These are phyloP conservation scores for Metallyticus violacea DNA, from an alignment of 2,888 invertebrate species.

Conservation along the genomic window DNA sequence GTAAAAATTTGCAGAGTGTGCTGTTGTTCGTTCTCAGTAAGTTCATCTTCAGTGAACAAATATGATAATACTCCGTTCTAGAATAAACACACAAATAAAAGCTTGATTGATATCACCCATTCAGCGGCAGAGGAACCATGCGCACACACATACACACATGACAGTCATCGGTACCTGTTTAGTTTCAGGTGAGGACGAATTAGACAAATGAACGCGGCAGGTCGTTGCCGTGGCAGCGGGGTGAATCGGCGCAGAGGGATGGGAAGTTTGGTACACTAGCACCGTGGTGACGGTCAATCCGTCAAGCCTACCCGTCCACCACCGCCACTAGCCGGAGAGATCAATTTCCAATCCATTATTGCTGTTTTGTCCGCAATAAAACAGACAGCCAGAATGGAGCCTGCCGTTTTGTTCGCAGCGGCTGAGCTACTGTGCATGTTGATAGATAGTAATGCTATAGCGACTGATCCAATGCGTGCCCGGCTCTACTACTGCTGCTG, in stretches of 20 bases:
- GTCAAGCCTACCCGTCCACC: background rate
- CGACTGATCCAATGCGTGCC: background rate
- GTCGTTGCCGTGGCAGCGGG: no score
- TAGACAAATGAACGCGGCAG: background rate
- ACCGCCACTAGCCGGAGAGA: background rate
- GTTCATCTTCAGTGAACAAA: background rate
- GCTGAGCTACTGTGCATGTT: background rate
- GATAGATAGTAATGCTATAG: background rate
- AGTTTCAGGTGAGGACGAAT: background rate
- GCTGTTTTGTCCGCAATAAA: background rate
- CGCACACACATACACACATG: no score
- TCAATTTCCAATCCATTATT: slow-evolving; percentile 21
- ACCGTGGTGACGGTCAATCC: background rate
- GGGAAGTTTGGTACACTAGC: background rate
- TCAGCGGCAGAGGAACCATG: no score
- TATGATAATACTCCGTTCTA: no score
- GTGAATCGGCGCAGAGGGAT: no score
- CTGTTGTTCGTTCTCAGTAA: background rate
- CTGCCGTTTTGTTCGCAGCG: background rate
- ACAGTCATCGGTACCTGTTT: background rate
- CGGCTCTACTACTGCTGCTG: background rate
- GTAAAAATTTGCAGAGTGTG: background rate
- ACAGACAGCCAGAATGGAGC: background rate
- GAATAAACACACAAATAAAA: background rate
- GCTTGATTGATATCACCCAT: background rate